Percentiles rank a stretch among this genome's conserved stretches.
Evolutionary conservation across 2,113 vertebrate genomes (phyloP).

Genomic region (Camelus dromedarius): DNA sequence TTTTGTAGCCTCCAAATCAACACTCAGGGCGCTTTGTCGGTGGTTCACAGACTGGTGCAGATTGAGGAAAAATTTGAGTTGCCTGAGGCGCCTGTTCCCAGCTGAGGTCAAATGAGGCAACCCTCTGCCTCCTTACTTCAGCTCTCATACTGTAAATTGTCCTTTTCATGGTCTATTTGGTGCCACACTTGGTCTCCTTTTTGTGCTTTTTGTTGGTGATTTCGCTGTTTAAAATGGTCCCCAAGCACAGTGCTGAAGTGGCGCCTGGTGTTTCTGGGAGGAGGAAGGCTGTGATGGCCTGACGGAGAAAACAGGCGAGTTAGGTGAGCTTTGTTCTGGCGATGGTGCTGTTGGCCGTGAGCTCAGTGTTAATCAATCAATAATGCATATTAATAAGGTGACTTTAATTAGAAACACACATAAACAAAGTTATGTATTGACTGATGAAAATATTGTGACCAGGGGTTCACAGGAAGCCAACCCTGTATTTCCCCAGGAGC

Average conservation of each 20-base stretch:
- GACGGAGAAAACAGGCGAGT: not conserved
- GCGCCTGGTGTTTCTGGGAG: not conserved
- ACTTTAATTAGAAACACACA: not conserved
- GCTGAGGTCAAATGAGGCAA: not conserved
- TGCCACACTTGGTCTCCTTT: not conserved
- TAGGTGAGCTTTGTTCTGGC: not conserved
- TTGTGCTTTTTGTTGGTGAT: not conserved
- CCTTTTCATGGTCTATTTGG: not conserved
- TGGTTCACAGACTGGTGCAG: not conserved
- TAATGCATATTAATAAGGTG: not conserved
- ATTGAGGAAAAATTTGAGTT: not conserved
- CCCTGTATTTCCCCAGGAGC: not conserved
- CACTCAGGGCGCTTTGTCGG: not conserved
- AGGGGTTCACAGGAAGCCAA: not conserved
- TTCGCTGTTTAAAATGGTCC: not conserved
- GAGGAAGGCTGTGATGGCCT: not conserved
- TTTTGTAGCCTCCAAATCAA: not conserved
- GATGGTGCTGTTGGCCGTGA: not conserved
- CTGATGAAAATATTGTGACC: not conserved
- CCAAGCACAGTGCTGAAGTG: not conserved
- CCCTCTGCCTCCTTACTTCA: not conserved
- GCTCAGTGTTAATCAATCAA: not conserved
- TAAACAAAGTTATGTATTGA: not conserved
- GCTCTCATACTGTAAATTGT: not conserved
- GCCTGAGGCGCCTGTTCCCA: rapidly evolving